These are phyloP conservation scores for Acanthoscelides obtectus DNA, from an alignment of 2,888 invertebrate species.

Conservation along the genomic window DNA sequence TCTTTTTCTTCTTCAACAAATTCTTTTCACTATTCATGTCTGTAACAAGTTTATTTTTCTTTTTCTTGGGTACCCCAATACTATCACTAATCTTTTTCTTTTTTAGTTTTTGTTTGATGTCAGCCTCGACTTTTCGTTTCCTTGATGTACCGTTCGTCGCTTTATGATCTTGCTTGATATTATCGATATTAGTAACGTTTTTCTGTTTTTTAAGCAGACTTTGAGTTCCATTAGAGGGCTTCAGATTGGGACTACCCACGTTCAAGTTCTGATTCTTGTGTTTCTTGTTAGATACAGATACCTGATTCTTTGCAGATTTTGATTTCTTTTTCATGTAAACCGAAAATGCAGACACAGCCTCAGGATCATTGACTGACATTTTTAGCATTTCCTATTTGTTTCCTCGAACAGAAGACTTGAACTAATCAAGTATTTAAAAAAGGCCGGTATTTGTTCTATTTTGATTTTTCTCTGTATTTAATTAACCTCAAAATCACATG, in stretches of 20 bases:
- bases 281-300: constrained; percentile 6
- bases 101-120: constrained; percentile 3
- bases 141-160: not conserved
- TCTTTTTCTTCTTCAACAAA: not conserved
- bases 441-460: no score
- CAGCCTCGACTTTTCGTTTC: not conserved
- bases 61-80: not conserved
- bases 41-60: not conserved
- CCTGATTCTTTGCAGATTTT: constrained; percentile 6
- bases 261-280: not conserved
- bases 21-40: not conserved
- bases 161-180: not conserved
- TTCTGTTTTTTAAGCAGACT: not conserved
- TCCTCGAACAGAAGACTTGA: no score
- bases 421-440: no score
- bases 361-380: constrained; percentile 7
- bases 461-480: no score
- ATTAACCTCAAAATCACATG: no score
- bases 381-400: not conserved
- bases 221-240: not conserved
- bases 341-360: constrained; percentile 19
- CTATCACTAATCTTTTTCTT: not conserved
- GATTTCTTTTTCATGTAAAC: constrained; percentile 19
- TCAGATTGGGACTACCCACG: not conserved
- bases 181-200: not conserved